These are phyloP conservation scores for Amiota mariae DNA, from an alignment of 2,888 invertebrate species.

Conservation along the genomic window DNA sequence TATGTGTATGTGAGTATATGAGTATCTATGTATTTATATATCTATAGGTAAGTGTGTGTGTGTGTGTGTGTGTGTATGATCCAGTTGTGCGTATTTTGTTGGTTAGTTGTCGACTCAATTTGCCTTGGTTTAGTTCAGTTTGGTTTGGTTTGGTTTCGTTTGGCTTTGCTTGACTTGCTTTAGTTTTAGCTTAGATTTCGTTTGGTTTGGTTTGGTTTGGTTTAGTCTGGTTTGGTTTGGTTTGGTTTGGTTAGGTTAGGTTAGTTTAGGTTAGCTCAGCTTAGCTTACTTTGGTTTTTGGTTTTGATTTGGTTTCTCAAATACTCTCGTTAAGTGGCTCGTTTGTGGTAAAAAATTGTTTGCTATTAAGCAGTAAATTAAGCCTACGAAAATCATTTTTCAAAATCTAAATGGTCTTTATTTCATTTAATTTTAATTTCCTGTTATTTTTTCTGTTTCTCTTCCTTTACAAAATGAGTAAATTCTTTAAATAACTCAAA, in stretches of 20 bases:
- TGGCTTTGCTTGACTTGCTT: constrained; percentile 45
- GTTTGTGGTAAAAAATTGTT: constrained; percentile 56
- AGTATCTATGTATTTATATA: too few species aligned
- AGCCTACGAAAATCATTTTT: constrained; percentile 21
- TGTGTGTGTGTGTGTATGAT: constrained; percentile 18
- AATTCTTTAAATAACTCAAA: too few species aligned
- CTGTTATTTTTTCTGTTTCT: not conserved
- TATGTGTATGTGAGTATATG: constrained; percentile 29
- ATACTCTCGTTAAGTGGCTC: constrained; percentile 67
- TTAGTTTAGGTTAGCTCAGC: constrained; percentile 46
- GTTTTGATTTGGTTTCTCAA: constrained; percentile 57
- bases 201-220: constrained; percentile 51
- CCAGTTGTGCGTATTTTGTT: constrained; percentile 39
- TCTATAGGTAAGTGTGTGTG: constrained; percentile 31
- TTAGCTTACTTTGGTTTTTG: constrained; percentile 45
- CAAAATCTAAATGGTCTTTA: constrained; percentile 5
- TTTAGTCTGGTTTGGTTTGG: constrained; percentile 57
- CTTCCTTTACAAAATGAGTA: not conserved
- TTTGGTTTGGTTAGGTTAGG: constrained; percentile 50
- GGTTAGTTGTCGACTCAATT: constrained; percentile 61
- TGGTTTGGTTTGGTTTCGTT: constrained; percentile 59
- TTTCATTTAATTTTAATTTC: not conserved
- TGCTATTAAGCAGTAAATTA: constrained; percentile 26
- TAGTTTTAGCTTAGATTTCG: constrained; percentile 45
- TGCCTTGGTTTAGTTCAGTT: constrained; percentile 69